Percentiles rank a stretch among this genome's conserved stretches.
These are phyloP conservation scores for Gymnoscopelus braueri DNA, from an alignment of 2,797 vertebrate species.

Conservation along the genomic window DNA sequence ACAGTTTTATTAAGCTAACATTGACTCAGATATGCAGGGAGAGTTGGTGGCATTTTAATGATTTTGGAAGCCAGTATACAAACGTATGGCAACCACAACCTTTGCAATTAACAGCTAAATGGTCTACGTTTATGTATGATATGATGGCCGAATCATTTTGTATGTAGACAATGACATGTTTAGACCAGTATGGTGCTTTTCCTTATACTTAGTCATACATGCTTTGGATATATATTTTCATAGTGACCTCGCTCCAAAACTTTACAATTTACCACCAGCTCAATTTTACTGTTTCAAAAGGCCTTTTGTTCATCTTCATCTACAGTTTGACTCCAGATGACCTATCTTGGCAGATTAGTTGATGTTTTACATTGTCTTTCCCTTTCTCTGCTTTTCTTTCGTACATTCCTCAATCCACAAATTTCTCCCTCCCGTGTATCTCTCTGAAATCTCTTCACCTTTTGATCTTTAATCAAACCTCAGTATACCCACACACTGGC, in stretches of 20 bases:
- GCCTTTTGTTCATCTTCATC: slow-evolving; percentile 8
- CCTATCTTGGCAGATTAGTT: slow-evolving; percentile 33
- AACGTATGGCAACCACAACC: too few relatives aligned
- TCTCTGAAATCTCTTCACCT: slow-evolving; percentile 6
- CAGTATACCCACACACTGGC: slow-evolving; percentile 6
- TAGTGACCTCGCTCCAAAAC: not conserved
- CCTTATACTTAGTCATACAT: not conserved
- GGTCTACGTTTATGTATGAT: too few relatives aligned
- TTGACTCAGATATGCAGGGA: too few relatives aligned
- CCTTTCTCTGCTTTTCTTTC: slow-evolving; percentile 14
- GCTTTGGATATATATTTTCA: not conserved
- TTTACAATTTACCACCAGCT: slow-evolving; percentile 3
- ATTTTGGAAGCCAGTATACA: too few relatives aligned
- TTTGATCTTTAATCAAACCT: slow-evolving; percentile 43
- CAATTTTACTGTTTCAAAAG: slow-evolving; percentile 25
- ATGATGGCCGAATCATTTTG: too few relatives aligned
- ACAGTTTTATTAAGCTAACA: too few relatives aligned
- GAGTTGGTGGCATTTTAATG: too few relatives aligned
- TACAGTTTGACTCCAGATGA: slow-evolving; percentile 22
- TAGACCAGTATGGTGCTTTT: too few relatives aligned
- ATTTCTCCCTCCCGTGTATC: not conserved
- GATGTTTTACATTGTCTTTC: slow-evolving; percentile 13
- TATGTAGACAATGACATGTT: too few relatives aligned
- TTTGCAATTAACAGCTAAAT: too few relatives aligned
- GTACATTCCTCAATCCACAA: slow-evolving; percentile 18